Base-by-base conservation (phyloP, 1,140 invertebrate species). In the Hesperophylax magnus region DNA sequence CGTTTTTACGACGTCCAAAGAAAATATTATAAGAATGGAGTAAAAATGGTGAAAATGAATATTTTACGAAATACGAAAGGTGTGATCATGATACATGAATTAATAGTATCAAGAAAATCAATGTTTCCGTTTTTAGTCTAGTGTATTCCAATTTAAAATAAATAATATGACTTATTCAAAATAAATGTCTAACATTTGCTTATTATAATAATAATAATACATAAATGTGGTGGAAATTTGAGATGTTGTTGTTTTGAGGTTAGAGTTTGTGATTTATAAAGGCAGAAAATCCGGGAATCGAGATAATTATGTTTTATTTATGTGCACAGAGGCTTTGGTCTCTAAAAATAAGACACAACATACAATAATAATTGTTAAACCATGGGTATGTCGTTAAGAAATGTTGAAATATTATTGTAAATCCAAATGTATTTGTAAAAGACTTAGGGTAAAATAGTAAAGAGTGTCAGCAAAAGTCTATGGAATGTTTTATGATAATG, bases 331-430 rank as follows among this genome's bases (percentile, higher is more conserved):
- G 58, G 58, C 24, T 14, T 31, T 34, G 8, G 63, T 67, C 31
- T 31, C 63, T 27, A 67, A 67, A 58, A 65, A 24, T 27, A 67
- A 67, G 22, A 67, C 63, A 67, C 63, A 67, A 31, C 24, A 61
- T 8, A 47, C 39, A 47, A 47, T 47, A 47, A 61, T 47, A 61
- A 61, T 67, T 67, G 63, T 67, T 67, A 67, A 67, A 67, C 22
- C 34, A 67, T 67, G 63, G 22, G 22, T 67, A 67, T 67, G 63
- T 67, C 17, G 31, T 27, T 67, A 67, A 31, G 27, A 67, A 67
- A 67, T 71, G n/a, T 71, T 71, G 34, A 52, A 71, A 22, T 71
- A 47, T 20, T 47, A 71, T 65, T 71, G 67, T 71, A 71, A 22
- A 71, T 71, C 39, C 34, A 53, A 20, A 52, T 47, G 53, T 31